These are phyloP conservation scores for Onychostoma macrolepis DNA, from an alignment of 2,113 vertebrate species.

Conservation along the genomic window DNA sequence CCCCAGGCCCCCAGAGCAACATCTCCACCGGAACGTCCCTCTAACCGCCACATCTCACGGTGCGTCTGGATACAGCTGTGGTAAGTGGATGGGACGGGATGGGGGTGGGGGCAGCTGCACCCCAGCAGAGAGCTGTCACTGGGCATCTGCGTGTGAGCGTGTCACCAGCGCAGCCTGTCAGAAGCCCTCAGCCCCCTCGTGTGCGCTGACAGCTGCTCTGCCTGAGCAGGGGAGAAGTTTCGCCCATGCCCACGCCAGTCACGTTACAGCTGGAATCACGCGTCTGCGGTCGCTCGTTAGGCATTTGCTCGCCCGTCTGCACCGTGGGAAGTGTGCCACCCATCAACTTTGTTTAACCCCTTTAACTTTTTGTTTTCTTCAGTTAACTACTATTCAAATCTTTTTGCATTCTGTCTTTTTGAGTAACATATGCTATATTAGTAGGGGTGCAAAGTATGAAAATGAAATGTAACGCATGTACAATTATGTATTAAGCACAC, in stretches of 20 bases:
- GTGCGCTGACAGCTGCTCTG: conserved; percentile 63
- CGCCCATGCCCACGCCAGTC: conserved; percentile 33
- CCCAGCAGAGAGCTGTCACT: conserved; percentile 75
- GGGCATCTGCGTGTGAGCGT: conserved; percentile 70
- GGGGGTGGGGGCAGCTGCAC: conserved; percentile 70
- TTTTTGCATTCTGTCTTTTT: not conserved
- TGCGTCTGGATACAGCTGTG: conserved; percentile 38
- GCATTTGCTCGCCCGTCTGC: conserved; percentile 27
- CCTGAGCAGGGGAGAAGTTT: conserved; percentile 63
- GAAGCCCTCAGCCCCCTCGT: conserved; percentile 67
- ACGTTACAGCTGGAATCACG: conserved; percentile 49
- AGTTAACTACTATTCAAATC: not conserved
- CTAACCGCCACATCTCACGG: not conserved
- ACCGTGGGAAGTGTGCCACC: not conserved
- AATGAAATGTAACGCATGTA: too few species aligned
- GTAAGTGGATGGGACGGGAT: conserved; percentile 44
- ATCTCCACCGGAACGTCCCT: not conserved
- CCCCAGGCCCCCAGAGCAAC: not conserved
- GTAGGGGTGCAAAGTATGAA: too few species aligned
- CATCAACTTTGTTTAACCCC: too few species aligned
- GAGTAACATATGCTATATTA: not conserved
- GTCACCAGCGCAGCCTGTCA: conserved; percentile 67
- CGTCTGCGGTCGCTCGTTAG: conserved; percentile 30
- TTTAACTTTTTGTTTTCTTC: too few species aligned
- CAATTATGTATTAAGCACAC: too few species aligned